These are phyloP conservation scores for Maniola jurtina DNA, from an alignment of 1,140 invertebrate genomes.

Conservation along the genomic window DNA sequence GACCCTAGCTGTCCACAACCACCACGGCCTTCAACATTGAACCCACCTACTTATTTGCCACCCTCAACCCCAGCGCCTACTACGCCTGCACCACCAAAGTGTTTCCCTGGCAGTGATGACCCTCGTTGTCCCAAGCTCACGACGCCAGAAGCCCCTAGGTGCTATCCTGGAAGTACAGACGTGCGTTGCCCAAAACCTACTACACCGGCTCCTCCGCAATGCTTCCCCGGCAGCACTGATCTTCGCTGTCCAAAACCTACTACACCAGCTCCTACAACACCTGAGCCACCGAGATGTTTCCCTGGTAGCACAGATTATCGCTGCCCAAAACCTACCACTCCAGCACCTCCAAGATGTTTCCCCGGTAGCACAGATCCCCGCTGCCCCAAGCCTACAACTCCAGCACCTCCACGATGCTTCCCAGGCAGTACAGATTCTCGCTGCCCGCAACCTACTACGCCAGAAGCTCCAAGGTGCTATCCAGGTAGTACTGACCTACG, in stretches of 20 bases:
- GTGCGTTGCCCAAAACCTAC: constrained; percentile 13
- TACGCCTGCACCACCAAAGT: constrained; percentile 44
- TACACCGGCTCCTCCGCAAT: constrained; percentile 4
- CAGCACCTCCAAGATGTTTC: constrained; percentile 11
- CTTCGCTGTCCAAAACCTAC: constrained; percentile 10
- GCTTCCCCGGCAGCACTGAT: constrained; percentile 15
- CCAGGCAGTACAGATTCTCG: constrained; percentile 11
- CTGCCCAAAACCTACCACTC: constrained; percentile 18
- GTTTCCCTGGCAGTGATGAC: constrained; percentile 47
- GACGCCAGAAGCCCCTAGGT: constrained; percentile 54
- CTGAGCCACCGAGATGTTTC: constrained; percentile 9
- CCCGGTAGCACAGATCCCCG: constrained; percentile 14
- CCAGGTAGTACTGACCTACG: constrained; percentile 55
- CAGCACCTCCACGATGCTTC: constrained; percentile 11
- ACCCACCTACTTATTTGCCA: neutral
- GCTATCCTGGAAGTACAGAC: constrained; percentile 37
- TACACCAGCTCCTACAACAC: constrained; percentile 13
- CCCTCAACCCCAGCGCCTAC: constrained; percentile 30
- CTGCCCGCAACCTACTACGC: constrained; percentile 21
- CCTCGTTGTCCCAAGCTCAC: constrained; percentile 57
- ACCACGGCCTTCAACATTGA: neutral
- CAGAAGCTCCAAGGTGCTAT: constrained; percentile 36
- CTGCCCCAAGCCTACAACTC: constrained; percentile 15
- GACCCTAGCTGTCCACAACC: constrained; percentile 11
- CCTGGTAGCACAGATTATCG: constrained; percentile 12